Base-by-base conservation (phyloP, 2,797 vertebrate genomes). In the Pachyuromys duprasi region DNA sequence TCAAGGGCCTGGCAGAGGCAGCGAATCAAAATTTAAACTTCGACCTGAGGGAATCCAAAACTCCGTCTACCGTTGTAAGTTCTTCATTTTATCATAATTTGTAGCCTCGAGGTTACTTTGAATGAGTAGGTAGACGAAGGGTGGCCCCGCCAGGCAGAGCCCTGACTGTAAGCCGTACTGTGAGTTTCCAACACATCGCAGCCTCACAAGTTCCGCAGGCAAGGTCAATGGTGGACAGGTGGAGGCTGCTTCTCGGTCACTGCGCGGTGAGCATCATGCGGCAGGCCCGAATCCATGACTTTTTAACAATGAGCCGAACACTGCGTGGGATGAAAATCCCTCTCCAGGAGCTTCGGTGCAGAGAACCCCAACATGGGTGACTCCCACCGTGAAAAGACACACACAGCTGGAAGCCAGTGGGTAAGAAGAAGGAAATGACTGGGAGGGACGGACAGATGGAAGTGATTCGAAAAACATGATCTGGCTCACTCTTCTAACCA, bases 401-500 rank as follows among this genome's bases (percentile, higher is more conserved):
- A 70, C 33, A 63, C 89, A 86, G 36, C 91, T 95, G 90, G 84
- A 93, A 94, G 72, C 67, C 86, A 76, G 65, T 26, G 60, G 75
- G 80, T 80, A 62, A 91, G 92, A 88, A 86, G 90, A 95, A 83
- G 57, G 62, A 96, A 95, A 91, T 89, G 72, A n/a, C 76, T 63
- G 80, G 90, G 78, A 42, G 80, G 79, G 93, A 74, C 3, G 69
- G 65, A 65, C 95, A 97, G 91, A 95, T 97, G 95, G 95, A 95
- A 97, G 33, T 76, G 39, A 93, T 96, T 95, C 96, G 83, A 94
- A 7, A 5, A 93, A 82, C 91, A 60, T 63, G 74, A 86, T 80
- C 55, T 82, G 42, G 89, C 60, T 79, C 18, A 4, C 36, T 96
- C 49, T 91, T 91, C 80, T 49, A 69, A 45, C 69, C 63, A 80